Evolutionary conservation across 2,797 vertebrate genomes (phyloP), one percentile per base, ranked within the genome.

Genomic region (Apodemus agrarius): DNA sequence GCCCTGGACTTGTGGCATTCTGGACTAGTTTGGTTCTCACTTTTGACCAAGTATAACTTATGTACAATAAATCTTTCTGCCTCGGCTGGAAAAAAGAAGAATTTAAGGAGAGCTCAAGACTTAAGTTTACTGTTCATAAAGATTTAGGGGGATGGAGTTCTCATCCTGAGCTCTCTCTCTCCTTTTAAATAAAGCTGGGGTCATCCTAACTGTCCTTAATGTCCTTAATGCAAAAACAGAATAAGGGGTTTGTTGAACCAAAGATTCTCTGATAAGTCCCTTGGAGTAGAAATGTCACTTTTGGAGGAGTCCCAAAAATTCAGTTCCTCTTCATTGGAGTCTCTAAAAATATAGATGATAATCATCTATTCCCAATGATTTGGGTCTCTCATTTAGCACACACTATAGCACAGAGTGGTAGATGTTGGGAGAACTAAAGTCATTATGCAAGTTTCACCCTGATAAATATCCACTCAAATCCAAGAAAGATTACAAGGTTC

Each of bases 221-320:
- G 37, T 63, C 59, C 85, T 90, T 80, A 86, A 91, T 95, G 19
- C n/a, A 81, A 89, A 74, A 93, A 83, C 34, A 93, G 69, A 96
- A 89, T 69, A 90, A 95, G 14, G n/a, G 69, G 26, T 85, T 96
- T 59, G 57, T 89, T 75, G 29, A 52, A 96, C 74, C 67, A 82
- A 94, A 96, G 40, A 79, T 17, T 90, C 78, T 82, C 21, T 96
- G 52, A 96, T 92, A 91, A 57, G 84, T 54, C 46, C 40, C 9
- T 88, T n/a, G 86, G 31, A 89, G 34, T 24, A 92, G 8, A 95
- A 26, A 9, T 84, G 24, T 89, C 43, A 89, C 75, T 94, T 96
- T 93, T 65, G 43, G 59, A 93, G 22, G 46, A 82, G 22, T 94
- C 43, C 5, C 69, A 75, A 59, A 59, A 54, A 89, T 13, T 52